phyloP scores from a whole-genome alignment of 2,113 vertebrate genomes.

The Callocephalon fimbriatum region DNA sequence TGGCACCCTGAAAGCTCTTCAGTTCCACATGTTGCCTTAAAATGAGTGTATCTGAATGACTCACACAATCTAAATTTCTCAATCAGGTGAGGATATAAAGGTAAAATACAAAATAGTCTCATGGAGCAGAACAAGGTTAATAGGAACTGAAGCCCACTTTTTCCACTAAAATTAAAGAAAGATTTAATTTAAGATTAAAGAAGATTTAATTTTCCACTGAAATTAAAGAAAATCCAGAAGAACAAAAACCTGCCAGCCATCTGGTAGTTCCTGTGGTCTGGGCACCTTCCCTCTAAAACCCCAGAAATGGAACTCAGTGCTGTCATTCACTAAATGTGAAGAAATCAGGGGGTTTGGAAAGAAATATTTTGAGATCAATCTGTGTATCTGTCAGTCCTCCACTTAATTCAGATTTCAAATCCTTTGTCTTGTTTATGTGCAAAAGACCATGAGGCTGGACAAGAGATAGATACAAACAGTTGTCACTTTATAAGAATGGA shows the following conservation, averaged over 20 bases:
- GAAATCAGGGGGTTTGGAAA: neutral
- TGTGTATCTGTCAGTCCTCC: neutral
- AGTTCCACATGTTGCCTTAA: neutral
- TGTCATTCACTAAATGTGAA: neutral
- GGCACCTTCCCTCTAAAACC: neutral
- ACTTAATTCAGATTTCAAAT: neutral
- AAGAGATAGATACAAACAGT: neutral
- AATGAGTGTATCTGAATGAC: neutral
- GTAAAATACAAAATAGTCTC: neutral
- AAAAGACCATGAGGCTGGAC: neutral
- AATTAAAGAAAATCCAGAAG: neutral
- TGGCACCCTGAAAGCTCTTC: neutral
- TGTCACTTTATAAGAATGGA: neutral
- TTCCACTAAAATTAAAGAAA: neutral
- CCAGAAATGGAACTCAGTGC: fast-evolving
- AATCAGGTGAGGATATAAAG: neutral
- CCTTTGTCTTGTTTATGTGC: neutral
- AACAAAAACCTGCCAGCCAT: neutral
- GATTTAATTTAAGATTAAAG: too few species aligned
- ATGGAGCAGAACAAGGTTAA: neutral
- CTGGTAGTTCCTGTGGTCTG: neutral
- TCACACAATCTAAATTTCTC: neutral
- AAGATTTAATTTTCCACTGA: neutral
- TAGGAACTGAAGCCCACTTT: neutral
- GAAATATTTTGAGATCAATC: neutral